Evolutionary conservation across 2,888 invertebrate genomes (phyloP).

Genomic region (Caenorhabditis sulstoni): DNA sequence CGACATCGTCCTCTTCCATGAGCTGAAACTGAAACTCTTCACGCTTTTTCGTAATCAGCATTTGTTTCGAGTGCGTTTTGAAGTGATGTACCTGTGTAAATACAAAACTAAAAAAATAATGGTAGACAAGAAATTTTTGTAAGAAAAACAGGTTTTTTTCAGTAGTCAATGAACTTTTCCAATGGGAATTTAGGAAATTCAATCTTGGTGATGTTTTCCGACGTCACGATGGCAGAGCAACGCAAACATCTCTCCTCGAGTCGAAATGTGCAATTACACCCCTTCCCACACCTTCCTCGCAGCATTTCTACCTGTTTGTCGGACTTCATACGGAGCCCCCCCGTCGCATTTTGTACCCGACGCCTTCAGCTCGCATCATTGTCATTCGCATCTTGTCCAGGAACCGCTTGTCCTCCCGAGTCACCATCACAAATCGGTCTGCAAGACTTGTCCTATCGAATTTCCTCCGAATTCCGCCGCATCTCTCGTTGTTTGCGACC

Average conservation of each 20-base stretch:
- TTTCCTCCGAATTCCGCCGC: background rate
- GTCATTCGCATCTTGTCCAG: constrained; percentile 17
- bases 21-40: background rate
- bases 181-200: constrained; percentile 3
- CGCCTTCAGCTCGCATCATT: constrained; percentile 28
- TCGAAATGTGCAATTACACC: constrained; percentile 49
- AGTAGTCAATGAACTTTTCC: too few relatives aligned
- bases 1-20: background rate
- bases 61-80: background rate
- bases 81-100: background rate
- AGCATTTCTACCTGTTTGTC: too few relatives aligned
- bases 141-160: too few relatives aligned
- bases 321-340: too few relatives aligned
- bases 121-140: too few relatives aligned
- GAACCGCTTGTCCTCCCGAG: constrained; percentile 10
- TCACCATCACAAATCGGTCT: constrained; percentile 2
- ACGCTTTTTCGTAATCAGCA: background rate
- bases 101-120: too few relatives aligned
- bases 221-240: constrained; percentile 37
- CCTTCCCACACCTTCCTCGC: constrained; percentile 7
- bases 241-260: constrained; percentile 29
- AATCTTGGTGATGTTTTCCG: constrained; percentile 23
- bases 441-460: constrained; percentile 13
- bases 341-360: background rate
- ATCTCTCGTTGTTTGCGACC: background rate